A percentile compares a stretch with the other conserved stretches of the same genome.
Conservation (phyloP, 2,797 vertebrate species). For the Tamandua tetradactyla region DNA sequence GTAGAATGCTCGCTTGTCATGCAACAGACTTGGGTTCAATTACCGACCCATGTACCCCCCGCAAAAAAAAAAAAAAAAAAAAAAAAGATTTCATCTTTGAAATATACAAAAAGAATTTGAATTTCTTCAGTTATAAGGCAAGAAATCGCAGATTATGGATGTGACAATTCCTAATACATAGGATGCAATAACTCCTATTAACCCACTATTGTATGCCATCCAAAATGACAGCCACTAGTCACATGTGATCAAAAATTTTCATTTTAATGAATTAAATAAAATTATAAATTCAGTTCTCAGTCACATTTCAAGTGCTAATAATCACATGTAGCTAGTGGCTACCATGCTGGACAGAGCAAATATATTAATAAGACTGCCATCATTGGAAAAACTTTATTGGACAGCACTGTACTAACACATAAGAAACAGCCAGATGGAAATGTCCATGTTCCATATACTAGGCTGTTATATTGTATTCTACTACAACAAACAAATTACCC, state of each 20-base stretch:
- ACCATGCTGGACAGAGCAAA: background rate
- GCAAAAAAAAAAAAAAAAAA: no score
- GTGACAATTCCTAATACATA: conserved; percentile 4
- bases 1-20: no score
- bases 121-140: conserved; percentile 5
- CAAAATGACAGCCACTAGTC: background rate
- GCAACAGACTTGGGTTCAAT: no score
- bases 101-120: conserved; percentile 38
- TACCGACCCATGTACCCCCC: no score
- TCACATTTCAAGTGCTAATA: conserved; percentile 45
- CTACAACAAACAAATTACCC: conserved; percentile 15
- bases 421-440: conserved; percentile 32
- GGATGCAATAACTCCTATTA: background rate
- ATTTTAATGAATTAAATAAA: conserved; percentile 34
- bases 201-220: no score
- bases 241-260: conserved; percentile 8
- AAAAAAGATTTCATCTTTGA: conserved; percentile 52
- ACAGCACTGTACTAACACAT: background rate
- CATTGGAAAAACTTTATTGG: background rate
- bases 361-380: background rate
- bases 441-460: background rate
- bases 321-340: background rate
- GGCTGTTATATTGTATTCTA: conserved; percentile 15
- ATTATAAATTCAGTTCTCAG: conserved; percentile 38
- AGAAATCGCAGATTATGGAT: background rate